Evolutionary conservation across 2,797 vertebrate genomes (phyloP), one percentile per base, ranked within the genome.

Genomic region (Holocentrus rufus): DNA sequence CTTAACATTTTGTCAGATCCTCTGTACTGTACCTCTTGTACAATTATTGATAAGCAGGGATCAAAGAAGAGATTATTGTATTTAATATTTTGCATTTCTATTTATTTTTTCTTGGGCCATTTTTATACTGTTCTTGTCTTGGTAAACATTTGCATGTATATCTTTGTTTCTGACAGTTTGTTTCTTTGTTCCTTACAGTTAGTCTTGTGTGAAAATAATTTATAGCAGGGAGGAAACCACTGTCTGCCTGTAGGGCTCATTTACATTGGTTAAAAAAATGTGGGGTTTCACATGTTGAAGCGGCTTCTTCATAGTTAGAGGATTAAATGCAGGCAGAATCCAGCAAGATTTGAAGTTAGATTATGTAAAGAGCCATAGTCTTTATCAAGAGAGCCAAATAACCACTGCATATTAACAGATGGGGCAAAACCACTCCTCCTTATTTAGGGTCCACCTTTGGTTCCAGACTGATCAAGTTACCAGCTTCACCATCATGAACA

Each of bases 171-270:
- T 57, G 22, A 62, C 25, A 27, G 25, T 27, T 27, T 27, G 25
- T 27, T 27, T 27, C 25, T 27, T 4, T 27, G 5, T 22, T 63
- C 52, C 27, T 36, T 44, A 39, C 36, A 57, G 20, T 20, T 27
- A 31, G 61, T 77, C 59, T 4, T 65, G 4, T 72, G 65, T 68
- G 61, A 68, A 54, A 59, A 49, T 52, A 1, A 39, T 56, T 77
- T 65, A 68, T 77, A 64, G 71, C 20, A 46, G 67, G 59, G 27
- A 54, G 74, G 47, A 81, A 56, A 79, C 79, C 87, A 86, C 83
- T 88, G 5, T 0, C n/a, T 17, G 18, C 15, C 11, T 23, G 14
- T 30, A 11, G 18, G 56, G 31, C 56, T 18, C 20, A 15, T 57
- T 57, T 18, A 18, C 27, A 17, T 17, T 27, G 25, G 53, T 14